Conservation (phyloP, 2,113 vertebrate species). For the Ammodytes marinus region DNA sequence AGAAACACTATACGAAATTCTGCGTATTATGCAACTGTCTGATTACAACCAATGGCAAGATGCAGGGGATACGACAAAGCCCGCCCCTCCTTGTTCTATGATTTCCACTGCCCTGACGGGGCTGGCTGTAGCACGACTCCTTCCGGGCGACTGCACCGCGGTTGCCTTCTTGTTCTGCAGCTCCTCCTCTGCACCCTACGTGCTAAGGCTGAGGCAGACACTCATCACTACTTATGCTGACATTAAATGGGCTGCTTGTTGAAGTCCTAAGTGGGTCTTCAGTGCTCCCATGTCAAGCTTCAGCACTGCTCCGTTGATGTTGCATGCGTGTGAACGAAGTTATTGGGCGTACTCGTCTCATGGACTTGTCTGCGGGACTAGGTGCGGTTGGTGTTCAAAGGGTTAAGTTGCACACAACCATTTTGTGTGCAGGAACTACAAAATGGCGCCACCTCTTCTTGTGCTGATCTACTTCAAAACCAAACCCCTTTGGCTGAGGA, state of each 20-base stretch:
- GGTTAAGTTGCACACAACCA: conserved; percentile 68
- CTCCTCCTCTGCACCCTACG: conserved; percentile 27
- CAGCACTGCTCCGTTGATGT: neutral
- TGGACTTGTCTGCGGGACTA: conserved; percentile 24
- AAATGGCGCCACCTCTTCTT: conserved; percentile 68
- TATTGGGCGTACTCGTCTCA: neutral
- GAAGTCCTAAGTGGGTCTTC: conserved; percentile 22
- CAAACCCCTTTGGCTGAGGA: neutral
- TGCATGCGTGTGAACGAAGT: neutral
- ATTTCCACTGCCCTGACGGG: conserved; percentile 17
- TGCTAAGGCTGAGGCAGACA: conserved; percentile 17
- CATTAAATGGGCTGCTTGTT: neutral
- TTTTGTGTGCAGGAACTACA: conserved; percentile 69
- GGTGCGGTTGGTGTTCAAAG: conserved; percentile 39
- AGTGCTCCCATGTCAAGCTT: conserved; percentile 4
- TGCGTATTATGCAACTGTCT: conserved; percentile 52
- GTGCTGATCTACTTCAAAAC: conserved; percentile 2
- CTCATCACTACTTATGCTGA: neutral
- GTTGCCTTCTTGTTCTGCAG: conserved; percentile 44
- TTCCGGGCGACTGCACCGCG: conserved; percentile 52
- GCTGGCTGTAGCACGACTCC: conserved; percentile 37
- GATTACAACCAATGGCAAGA: conserved; percentile 66
- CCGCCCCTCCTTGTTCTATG: conserved; percentile 66
- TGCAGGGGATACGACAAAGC: conserved; percentile 25
- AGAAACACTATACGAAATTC: conserved; percentile 72